Conservation (phyloP, 2,113 vertebrate species). For the Mionectes macconnelli region DNA sequence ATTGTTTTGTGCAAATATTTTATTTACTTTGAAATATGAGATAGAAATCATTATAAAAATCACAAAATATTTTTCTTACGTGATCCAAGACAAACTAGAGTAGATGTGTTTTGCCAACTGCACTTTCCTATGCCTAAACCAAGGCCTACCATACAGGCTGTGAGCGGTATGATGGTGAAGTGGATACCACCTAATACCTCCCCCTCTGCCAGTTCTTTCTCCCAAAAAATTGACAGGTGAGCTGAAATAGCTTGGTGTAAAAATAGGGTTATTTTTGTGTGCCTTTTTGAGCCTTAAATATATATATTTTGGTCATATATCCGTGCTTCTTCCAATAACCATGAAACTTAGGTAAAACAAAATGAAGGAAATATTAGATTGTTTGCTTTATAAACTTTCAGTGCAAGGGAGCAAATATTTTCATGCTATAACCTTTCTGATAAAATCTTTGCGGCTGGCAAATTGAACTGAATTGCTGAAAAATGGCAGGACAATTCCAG, state of each 20-base stretch:
- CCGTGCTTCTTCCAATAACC: neutral
- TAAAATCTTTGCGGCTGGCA: neutral
- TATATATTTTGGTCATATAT: neutral
- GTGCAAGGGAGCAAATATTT: neutral
- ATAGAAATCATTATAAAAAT: neutral
- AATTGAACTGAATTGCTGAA: neutral
- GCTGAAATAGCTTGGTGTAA: neutral
- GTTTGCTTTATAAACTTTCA: neutral
- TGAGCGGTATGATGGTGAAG: neutral
- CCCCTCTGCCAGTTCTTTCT: neutral
- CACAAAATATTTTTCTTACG: neutral
- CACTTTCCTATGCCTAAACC: neutral
- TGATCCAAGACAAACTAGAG: neutral
- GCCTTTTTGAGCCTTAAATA: neutral
- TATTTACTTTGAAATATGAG: neutral
- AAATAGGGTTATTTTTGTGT: neutral
- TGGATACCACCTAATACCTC: neutral
- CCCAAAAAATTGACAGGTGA: neutral
- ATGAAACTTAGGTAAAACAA: neutral
- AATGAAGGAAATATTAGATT: neutral
- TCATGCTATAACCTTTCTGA: neutral
- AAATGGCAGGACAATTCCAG: neutral
- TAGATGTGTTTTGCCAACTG: neutral
- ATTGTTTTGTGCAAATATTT: neutral
- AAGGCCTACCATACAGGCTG: neutral